Evolutionary conservation across 2,888 invertebrate species (phyloP).

Genomic region (Pogonocherus hispidulus): DNA sequence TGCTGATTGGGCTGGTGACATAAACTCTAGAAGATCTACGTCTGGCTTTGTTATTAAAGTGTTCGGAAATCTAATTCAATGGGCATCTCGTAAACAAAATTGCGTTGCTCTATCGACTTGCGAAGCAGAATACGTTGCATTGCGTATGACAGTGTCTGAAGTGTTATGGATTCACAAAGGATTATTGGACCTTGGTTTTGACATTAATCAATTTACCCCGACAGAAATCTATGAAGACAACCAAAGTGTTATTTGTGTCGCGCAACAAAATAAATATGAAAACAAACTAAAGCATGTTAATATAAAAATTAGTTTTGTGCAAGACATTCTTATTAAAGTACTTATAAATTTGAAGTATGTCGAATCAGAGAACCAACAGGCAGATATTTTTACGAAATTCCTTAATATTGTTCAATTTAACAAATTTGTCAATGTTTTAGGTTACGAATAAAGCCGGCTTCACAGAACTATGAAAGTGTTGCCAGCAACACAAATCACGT

Average conservation of each 20-base stretch:
- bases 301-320: neutral
- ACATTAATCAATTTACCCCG: neutral
- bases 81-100: slow-evolving; percentile 15
- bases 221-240: neutral
- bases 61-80: neutral
- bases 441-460: too few species aligned
- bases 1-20: neutral
- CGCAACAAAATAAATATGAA: neutral
- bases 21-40: too few species aligned
- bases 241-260: neutral
- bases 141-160: neutral
- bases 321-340: neutral
- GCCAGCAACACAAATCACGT: too few species aligned
- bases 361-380: neutral
- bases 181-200: neutral
- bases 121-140: slow-evolving; percentile 11
- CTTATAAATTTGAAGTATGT: neutral
- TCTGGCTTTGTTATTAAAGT: slow-evolving; percentile 6
- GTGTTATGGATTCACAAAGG: slow-evolving; percentile 5
- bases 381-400: slow-evolving; percentile 14
- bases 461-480: too few species aligned
- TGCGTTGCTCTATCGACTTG: slow-evolving; percentile 24
- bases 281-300: too few species aligned
- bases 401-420: neutral
- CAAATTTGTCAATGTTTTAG: slow-evolving; percentile 1